These are phyloP conservation scores for Hippocampus comes DNA, from an alignment of 2,113 vertebrate species.

Conservation along the genomic window DNA sequence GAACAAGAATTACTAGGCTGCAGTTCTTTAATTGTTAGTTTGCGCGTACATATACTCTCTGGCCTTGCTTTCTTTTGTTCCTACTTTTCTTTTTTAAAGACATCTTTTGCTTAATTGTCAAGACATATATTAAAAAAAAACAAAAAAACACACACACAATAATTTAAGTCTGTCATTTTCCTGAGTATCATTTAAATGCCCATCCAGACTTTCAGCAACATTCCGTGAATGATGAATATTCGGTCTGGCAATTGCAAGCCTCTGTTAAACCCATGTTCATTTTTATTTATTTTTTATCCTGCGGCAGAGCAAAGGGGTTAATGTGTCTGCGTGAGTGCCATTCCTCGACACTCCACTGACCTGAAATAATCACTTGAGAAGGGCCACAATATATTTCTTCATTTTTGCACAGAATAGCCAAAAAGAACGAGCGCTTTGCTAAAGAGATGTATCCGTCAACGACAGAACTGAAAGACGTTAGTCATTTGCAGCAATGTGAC, in stretches of 20 bases:
- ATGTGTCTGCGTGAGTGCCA: conserved; percentile 29
- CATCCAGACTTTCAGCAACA: background rate
- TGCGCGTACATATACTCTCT: background rate
- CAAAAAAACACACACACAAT: no score
- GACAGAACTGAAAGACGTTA: background rate
- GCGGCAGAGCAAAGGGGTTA: background rate
- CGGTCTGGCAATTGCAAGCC: background rate
- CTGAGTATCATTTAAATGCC: background rate
- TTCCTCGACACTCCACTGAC: conserved; percentile 29
- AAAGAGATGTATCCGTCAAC: background rate
- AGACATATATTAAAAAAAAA: no score
- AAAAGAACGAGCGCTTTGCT: conserved; percentile 13
- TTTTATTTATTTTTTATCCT: conserved; percentile 3
- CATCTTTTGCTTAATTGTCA: background rate
- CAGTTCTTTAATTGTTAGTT: background rate
- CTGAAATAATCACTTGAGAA: conserved; percentile 36
- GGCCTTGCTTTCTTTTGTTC: background rate
- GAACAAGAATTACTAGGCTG: background rate
- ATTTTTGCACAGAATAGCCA: conserved; percentile 7
- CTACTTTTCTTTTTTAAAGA: background rate
- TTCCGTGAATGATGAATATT: background rate
- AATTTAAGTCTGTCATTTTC: no score
- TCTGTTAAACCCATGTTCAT: background rate
- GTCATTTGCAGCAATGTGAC: background rate
- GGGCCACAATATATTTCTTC: background rate